These are phyloP conservation scores for Entomobrya proxima DNA, from an alignment of 2,888 invertebrate species.

Conservation along the genomic window DNA sequence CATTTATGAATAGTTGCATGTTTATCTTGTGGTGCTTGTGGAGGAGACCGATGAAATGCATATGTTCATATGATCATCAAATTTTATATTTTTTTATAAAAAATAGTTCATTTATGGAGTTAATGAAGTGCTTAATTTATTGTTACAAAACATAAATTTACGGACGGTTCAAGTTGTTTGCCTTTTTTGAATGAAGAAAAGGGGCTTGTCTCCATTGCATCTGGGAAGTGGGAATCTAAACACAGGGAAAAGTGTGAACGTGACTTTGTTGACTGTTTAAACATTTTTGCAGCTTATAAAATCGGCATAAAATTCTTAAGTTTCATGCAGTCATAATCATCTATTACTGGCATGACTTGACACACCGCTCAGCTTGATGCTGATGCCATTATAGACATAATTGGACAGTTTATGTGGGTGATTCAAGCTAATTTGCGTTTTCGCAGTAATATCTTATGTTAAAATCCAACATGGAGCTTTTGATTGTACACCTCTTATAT, in stretches of 20 bases:
- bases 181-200: slow-evolving; percentile 68
- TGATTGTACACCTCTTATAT: background rate
- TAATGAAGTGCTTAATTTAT: slow-evolving; percentile 70
- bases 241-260: slow-evolving; percentile 45
- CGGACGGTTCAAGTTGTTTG: slow-evolving; percentile 67
- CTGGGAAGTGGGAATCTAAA: background rate
- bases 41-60: slow-evolving; percentile 16
- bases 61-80: background rate
- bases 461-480: background rate
- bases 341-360: slow-evolving; percentile 45
- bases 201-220: slow-evolving; percentile 53
- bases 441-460: slow-evolving; percentile 46
- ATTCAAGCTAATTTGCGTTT: slow-evolving; percentile 65
- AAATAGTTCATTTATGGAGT: slow-evolving; percentile 70
- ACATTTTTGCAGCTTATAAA: slow-evolving; percentile 36
- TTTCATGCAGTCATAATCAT: slow-evolving; percentile 42
- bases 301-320: slow-evolving; percentile 30
- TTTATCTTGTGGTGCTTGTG: background rate
- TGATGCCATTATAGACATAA: slow-evolving; percentile 60
- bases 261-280: slow-evolving; percentile 12
- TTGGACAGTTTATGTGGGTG: slow-evolving; percentile 67
- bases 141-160: slow-evolving; percentile 64
- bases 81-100: slow-evolving; percentile 42
- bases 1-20: slow-evolving; percentile 31
- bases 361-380: slow-evolving; percentile 60